Evolutionary conservation across 2,113 vertebrate species (phyloP), one percentile per base, ranked within the genome.

Genomic region (Proteles cristata): DNA sequence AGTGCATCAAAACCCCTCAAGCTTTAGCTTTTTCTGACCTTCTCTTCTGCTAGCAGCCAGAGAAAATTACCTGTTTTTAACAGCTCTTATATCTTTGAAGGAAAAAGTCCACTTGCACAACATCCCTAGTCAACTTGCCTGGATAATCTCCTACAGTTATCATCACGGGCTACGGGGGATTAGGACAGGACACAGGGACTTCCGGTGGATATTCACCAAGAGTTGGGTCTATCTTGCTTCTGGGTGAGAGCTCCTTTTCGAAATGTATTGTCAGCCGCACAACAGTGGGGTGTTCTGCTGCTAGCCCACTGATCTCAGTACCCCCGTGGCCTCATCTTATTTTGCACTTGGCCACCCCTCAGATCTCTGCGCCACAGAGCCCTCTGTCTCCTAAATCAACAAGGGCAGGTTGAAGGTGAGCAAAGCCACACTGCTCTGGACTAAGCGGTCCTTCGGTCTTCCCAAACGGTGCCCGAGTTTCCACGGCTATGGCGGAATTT

Each of bases 1-100:
- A 16, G 15, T 26, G 0, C 10, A 15, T 68, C 26, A 35, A 80
- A 19, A 5, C 12, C 0, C 0, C 2, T 23, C 50, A 17, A 21
- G 26, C 9, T 61, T 66, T 35, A 79, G 26, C 19, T 4, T 35
- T 61, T 25, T 63, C 53, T 80, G 68, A 50, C 45, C 84, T 71
- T 12, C 73, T 82, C 11, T 31, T 65, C 45, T 50, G 17, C 31
- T 79, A 35, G 4, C 12, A 73, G 25, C 1, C 8, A 66, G 25
- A 97, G 43, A 76, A 93, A 31, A 5, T 9, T 28, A 3, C 15
- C 17, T 61, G 7, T 11, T 31, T 92, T 58, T 63, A 25, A 88
- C 11, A 21, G 10, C 45, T 58, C 33, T 33, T 31, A 39, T 28
- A 68, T 21, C 3, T 86, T 25, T 53, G 53, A 25, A 48, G 65